Base-by-base conservation (phyloP, 1,140 invertebrate genomes). In the Hyposmocoma kahamanoa region DNA sequence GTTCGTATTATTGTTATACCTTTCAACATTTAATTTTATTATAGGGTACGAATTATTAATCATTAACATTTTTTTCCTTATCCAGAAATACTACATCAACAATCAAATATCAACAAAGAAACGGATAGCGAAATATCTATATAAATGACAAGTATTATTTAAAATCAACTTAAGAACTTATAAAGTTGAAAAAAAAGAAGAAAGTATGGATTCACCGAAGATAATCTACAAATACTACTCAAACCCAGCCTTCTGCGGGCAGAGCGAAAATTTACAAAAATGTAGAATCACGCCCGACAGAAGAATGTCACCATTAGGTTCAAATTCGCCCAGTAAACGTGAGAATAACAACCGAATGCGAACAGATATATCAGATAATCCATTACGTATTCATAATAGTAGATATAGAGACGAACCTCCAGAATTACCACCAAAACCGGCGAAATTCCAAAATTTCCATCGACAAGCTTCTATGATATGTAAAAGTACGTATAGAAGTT, bases 201-300 rank as follows among this genome's bases (percentile, higher is more conserved):
- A 30, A 30, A 6, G 47, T 47, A 87, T 86, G 86, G 85, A 87
- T 52, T 87, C 86, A 5, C 84, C 86, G 26, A 86, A 84, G 60
- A 87, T 87, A 8, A 75, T 86, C 0, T 87, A 87, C 64, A 87
- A 86, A 63, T 87, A 91, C 59, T 93, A 94, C 65, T 91, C 91
- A 1, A 94, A 94, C 62, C 92, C 92, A 11, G 92, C 92, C 0
- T 94, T 94, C 61, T 93, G 92, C 67, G 89, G 90, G 11, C 90
- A 93, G 76, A 93, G 92, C 62, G 93, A 94, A 65, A 91, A 89
- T 38, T 73, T 85, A 11, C 76, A 88, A 50, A 84, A 84, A 54
- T 57, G 74, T 70, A 81, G 82, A 19, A 51, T 79, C 5, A 75
- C 81, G 3, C 81, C 75, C 8, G 59, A 73, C 22, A 49, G 56